Evolutionary conservation across 2,888 invertebrate species (phyloP), one percentile per base, ranked within the genome.

Genomic region (Vandiemenella viatica): DNA sequence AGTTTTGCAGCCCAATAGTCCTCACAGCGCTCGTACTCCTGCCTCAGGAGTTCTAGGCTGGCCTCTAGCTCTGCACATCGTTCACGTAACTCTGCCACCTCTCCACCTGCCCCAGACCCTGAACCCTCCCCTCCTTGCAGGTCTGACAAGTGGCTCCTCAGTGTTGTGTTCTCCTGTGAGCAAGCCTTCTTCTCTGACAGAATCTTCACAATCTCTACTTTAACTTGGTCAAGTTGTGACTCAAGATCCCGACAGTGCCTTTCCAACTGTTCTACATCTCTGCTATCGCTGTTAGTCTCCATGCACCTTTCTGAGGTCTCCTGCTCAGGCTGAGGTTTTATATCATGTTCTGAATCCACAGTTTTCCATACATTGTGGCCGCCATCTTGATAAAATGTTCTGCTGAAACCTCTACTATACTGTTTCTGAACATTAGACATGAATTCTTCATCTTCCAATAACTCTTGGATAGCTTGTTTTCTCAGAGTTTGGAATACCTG

Each of bases 1-100:
- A 89, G 67, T 65, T 88, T 88, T 23, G 70, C 69, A 44, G 78
- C 74, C 89, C 89, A 90, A 67, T 89, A 89, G 63, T 88, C 88
- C 63, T 90, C 90, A 63, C 86, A 84, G 52, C 79, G 79, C 59
- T 88, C 88, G 62, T 85, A 87, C 61, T 88, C 89, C 41, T 71
- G 72, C 58, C 77, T 76, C 67, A 89, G 68, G 60, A 82, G 72
- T 62, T 86, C 85, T 48, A 88, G 66, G 58, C 83, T 83, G 45
- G 67, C 67, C 65, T 88, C 86, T 44, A 88, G 67, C 52, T 85
- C 83, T 49, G 72, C 73, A 61, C 74, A 76, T 53, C 75, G 73
- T 40, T 67, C 67, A 46, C 63, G 61, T 19, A 72, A 58, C 18
- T 65, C 63, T 45, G 65, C 62, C 45, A 67, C 70, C 56, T 68